These are phyloP conservation scores for Paedocypris micromegethes DNA, from an alignment of 2,797 vertebrate genomes.

Conservation along the genomic window DNA sequence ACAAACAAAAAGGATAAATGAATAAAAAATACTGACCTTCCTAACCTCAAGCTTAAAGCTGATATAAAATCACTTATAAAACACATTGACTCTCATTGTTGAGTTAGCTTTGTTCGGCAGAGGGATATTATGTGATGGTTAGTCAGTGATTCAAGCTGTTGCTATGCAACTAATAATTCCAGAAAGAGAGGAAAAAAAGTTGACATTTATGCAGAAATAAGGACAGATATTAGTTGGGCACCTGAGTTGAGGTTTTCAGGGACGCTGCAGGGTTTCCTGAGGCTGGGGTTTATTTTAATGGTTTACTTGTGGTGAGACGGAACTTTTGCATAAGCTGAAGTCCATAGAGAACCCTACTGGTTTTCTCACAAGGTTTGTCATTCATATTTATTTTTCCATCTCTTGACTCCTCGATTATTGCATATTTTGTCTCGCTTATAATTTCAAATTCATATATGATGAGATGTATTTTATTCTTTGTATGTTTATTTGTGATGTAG, in stretches of 20 bases:
- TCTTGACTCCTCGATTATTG: slow-evolving; percentile 5
- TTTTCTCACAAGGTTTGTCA: background rate
- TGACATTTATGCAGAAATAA: slow-evolving; percentile 11
- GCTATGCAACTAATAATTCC: slow-evolving; percentile 29
- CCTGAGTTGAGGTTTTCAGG: background rate
- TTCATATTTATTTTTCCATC: background rate
- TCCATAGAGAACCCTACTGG: background rate
- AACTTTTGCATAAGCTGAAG: background rate
- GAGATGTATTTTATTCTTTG: background rate
- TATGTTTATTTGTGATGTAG: background rate
- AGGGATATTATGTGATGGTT: slow-evolving; percentile 4
- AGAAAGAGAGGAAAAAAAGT: slow-evolving; percentile 9
- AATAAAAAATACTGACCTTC: too few relatives aligned
- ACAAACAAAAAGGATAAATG: too few relatives aligned
- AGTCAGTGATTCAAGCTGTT: slow-evolving; percentile 15
- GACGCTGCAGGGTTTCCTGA: background rate
- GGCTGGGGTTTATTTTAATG: background rate
- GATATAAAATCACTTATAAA: too few relatives aligned
- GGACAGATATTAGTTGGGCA: slow-evolving; percentile 18
- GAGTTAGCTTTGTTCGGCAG: slow-evolving; percentile 4
- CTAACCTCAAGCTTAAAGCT: too few relatives aligned
- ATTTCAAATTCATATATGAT: background rate
- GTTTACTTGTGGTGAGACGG: background rate
- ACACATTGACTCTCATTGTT: background rate
- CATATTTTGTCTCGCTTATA: slow-evolving; percentile 1